Evolutionary conservation across 2,888 invertebrate genomes (phyloP), one percentile per base, ranked within the genome.

Genomic region (Maniola hyperantus): DNA sequence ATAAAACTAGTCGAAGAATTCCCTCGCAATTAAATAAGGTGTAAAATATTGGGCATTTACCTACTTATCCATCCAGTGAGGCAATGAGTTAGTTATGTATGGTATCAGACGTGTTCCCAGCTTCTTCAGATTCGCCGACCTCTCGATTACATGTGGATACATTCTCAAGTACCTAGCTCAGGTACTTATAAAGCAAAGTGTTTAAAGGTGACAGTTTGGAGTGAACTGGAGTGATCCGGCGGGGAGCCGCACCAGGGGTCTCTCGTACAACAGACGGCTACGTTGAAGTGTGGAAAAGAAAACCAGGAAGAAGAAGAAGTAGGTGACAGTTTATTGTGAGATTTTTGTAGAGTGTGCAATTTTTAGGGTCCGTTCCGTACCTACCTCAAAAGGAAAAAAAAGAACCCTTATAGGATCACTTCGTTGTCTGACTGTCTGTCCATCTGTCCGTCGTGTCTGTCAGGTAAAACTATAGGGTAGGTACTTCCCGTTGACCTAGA

Each of bases 121-220:
- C 34, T 48, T 59, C 34, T 59, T 18, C 20, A 26, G 13, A 46
- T 11, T 33, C 48, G 34, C 59, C 48, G n/a, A 33, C 46, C 59
- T 48, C 48, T 48, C 10, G 11, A 11, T 48, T n/a, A 33, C 46
- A 15, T 10, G 15, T 46, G 46, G 34, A 33, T 34, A 46, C 34
- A 34, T 48, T 34, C 46, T 59, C 33, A 34, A 59, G 59, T 59
- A 15, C 34, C 33, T n/a, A n/a, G n/a, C n/a, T 33, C 1, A 44
- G 5, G 10, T 7, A n/a, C n/a, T n/a, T n/a, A n/a, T 33, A 26
- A 26, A 26, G 26, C 20, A 51, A 11, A 13, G 11, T 51, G 50
- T 26, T 20, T 5, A 20, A 26, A 51, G 11, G 11, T 26, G 11
- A 53, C 53, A 39, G 39, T 26, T 44, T 48, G 6, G 15, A 34